These are phyloP conservation scores for Oxycera nigricornis DNA, from an alignment of 2,888 invertebrate species.

Conservation along the genomic window DNA sequence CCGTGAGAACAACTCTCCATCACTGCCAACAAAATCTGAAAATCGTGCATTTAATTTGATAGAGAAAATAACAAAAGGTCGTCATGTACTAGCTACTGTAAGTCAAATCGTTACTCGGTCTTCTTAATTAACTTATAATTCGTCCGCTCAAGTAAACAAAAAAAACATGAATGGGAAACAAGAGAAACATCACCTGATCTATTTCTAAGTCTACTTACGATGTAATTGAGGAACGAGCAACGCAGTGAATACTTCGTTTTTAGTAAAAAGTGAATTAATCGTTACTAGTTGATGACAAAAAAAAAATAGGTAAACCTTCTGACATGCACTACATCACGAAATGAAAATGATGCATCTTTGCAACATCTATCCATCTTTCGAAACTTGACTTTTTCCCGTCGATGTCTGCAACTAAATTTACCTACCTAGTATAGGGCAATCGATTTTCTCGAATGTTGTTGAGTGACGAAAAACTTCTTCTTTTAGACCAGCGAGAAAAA, in stretches of 20 bases:
- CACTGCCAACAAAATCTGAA: constrained; percentile 3
- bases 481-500: too few relatives aligned
- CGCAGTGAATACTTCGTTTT: neutral
- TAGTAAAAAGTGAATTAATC: neutral
- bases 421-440: neutral
- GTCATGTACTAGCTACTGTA: constrained; percentile 34
- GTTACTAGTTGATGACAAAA: neutral
- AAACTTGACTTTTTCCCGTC: neutral
- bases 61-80: constrained; percentile 41
- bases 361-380: constrained; percentile 15
- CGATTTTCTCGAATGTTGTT: neutral
- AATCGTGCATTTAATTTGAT: constrained; percentile 45
- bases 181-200: constrained; percentile 26
- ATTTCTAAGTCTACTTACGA: neutral
- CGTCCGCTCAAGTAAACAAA: neutral
- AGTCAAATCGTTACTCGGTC: constrained; percentile 41
- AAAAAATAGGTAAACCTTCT: neutral
- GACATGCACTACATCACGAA: constrained; percentile 42
- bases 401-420: neutral
- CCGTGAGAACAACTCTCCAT: neutral
- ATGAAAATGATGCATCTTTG: constrained; percentile 38
- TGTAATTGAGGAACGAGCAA: neutral
- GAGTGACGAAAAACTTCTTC: neutral
- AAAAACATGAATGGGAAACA: constrained; percentile 32
- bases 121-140: constrained; percentile 45